These are phyloP conservation scores for Zaprionus obscuricornis DNA, from an alignment of 2,888 invertebrate species.

Conservation along the genomic window DNA sequence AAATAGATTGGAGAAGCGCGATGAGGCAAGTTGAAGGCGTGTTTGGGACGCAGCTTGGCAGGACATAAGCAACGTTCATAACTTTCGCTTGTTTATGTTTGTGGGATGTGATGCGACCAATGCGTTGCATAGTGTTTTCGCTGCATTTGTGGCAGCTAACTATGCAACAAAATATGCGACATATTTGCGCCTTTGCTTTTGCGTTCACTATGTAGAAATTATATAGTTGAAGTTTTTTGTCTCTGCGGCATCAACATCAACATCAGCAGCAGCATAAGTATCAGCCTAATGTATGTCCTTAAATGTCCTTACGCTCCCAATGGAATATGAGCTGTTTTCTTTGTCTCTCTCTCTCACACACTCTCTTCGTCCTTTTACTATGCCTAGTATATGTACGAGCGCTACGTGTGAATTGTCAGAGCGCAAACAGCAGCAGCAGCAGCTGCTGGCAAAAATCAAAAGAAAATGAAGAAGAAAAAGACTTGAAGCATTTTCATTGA, in stretches of 20 bases:
- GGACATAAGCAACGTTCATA: constrained; percentile 75
- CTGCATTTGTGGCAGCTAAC: constrained; percentile 2
- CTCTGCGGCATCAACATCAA: too few species aligned
- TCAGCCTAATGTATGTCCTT: too few species aligned
- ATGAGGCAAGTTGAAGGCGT: constrained; percentile 13
- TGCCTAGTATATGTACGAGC: constrained; percentile 57
- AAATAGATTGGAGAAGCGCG: constrained; percentile 4
- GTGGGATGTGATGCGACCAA: constrained; percentile 76
- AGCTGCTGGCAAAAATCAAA: not conserved
- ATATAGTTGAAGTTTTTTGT: too few species aligned
- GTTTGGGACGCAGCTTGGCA: constrained; percentile 55
- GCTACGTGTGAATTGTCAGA: constrained; percentile 70
- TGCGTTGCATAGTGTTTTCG: constrained; percentile 36
- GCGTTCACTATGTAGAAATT: constrained; percentile 10
- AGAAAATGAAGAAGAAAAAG: not conserved
- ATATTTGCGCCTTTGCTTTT: not conserved
- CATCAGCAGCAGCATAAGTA: too few species aligned
- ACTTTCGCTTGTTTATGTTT: constrained; percentile 80
- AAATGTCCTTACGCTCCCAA: too few species aligned
- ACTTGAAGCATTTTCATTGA: constrained; percentile 38
- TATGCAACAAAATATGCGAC: constrained; percentile 32
- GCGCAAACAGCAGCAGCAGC: constrained; percentile 11
- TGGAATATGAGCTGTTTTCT: too few species aligned
- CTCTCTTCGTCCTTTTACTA: not conserved
- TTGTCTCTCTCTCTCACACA: too few species aligned